A percentile compares a stretch with the other conserved stretches of the same genome.
Evolutionary conservation across 1,140 invertebrate species (phyloP).

Genomic region (Phymorhynchus buccinoides): DNA sequence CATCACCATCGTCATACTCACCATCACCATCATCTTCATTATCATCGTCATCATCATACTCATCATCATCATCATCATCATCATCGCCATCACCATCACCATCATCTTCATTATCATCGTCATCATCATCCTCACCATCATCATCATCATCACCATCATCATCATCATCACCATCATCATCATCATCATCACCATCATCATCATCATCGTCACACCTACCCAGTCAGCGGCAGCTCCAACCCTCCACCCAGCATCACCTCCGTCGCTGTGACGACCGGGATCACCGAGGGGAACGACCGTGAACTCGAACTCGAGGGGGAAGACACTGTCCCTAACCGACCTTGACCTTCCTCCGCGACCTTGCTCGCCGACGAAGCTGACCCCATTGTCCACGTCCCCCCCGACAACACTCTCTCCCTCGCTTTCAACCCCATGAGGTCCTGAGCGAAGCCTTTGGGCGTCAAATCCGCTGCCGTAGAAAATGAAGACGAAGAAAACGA

Average conservation of each 20-base stretch:
- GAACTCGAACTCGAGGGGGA: no score
- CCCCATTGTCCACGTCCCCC: no score
- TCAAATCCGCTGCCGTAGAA: no score
- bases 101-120: no score
- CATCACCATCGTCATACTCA: no score
- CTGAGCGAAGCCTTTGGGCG: slow-evolving; percentile 21
- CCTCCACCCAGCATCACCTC: slow-evolving; percentile 44
- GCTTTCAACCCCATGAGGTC: slow-evolving; percentile 36
- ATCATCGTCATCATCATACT: no score
- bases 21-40: background rate
- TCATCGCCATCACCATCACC: background rate
- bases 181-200: background rate
- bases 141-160: no score
- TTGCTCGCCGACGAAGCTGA: no score
- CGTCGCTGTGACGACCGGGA: background rate
- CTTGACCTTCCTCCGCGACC: slow-evolving; percentile 45
- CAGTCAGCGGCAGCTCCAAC: slow-evolving; percentile 45
- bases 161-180: background rate
- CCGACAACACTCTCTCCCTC: slow-evolving; percentile 32
- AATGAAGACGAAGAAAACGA: no score
- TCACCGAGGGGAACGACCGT: slow-evolving; percentile 26
- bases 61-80: background rate
- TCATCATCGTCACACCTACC: slow-evolving; percentile 30
- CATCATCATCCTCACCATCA: background rate
- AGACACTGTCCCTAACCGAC: slow-evolving; percentile 45